Evolutionary conservation across 1,140 invertebrate species (phyloP), one percentile per base, ranked within the genome.

Genomic region (Macrobrachium nipponense): DNA sequence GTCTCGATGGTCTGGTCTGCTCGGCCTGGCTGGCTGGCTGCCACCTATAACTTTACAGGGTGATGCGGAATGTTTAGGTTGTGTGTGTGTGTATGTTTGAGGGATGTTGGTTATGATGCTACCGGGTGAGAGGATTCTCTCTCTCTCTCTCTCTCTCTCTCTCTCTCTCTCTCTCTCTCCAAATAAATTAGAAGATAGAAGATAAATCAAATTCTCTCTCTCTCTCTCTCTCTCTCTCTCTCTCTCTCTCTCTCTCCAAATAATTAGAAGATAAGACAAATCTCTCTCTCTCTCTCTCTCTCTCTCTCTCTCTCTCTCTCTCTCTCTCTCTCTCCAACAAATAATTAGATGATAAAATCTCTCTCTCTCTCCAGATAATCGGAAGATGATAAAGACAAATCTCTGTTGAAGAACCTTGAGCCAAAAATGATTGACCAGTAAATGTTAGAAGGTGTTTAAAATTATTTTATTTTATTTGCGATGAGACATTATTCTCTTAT

Each of bases 211-310:
- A n/a, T n/a, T 70, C n/a, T 70, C 66, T 70, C 66, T 70, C 66
- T 27, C 66, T 27, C 66, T 70, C 66, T 70, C 66, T 27, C 66
- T 70, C 66, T 70, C 66, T 70, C 20, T 70, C 66, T 27, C 17
- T 70, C 66, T 70, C 6, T 70, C 66, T 70, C 6, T 70, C 66
- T 70, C n/a, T 70, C 66, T 70, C 66, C n/a, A n/a, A n/a, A n/a
- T n/a, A n/a, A n/a, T n/a, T n/a, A n/a, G n/a, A n/a, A n/a, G n/a
- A n/a, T n/a, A n/a, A n/a, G n/a, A n/a, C n/a, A n/a, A n/a, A n/a
- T 70, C 66, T 27, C 66, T 27, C 66, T 70, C 66, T 70, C 66
- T 27, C 66, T 70, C 66, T 70, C 66, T 70, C n/a, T 70, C 20
- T 70, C 66, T 27, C 17, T 70, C 66, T 70, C 6, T 70, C 66